phyloP scores from a whole-genome alignment of 1,140 invertebrate genomes.

The Oedothorax gibbosus region DNA sequence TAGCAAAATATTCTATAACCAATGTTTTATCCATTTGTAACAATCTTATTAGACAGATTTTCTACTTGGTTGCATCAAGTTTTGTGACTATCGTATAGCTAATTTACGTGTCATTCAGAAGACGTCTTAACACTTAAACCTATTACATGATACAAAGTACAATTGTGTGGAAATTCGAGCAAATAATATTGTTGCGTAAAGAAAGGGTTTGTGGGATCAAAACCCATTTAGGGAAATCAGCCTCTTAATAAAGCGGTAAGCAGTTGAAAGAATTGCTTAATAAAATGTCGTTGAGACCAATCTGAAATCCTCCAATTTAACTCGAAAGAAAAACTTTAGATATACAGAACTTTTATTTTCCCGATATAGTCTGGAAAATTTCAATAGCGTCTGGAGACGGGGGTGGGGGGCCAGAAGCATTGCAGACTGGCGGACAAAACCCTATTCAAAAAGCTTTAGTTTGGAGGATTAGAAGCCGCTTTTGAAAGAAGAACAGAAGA shows the following conservation, averaged over 20 bases:
- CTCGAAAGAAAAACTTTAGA: conserved; percentile 31
- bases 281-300: conserved; percentile 19
- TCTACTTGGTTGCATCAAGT: too few relatives aligned
- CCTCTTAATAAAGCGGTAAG: neutral
- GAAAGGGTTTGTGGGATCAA: too few relatives aligned
- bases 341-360: conserved; percentile 14
- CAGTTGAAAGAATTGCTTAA: conserved; percentile 7
- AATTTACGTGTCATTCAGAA: too few relatives aligned
- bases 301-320: conserved; percentile 45
- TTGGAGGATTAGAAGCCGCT: conserved; percentile 52
- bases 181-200: neutral
- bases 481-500: conserved; percentile 52
- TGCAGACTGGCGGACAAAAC: conserved; percentile 51
- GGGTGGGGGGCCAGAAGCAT: conserved; percentile 20
- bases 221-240: neutral
- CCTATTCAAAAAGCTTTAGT: conserved; percentile 61
- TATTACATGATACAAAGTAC: neutral
- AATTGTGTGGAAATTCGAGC: neutral
- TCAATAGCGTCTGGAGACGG: conserved; percentile 47
- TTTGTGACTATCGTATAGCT: too few relatives aligned
- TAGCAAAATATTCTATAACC: too few relatives aligned
- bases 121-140: too few relatives aligned
- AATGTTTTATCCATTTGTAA: too few relatives aligned
- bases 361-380: conserved; percentile 50
- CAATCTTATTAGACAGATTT: too few relatives aligned